phyloP scores from a whole-genome alignment of 2,797 vertebrate species.

The Anguilla megastoma region DNA sequence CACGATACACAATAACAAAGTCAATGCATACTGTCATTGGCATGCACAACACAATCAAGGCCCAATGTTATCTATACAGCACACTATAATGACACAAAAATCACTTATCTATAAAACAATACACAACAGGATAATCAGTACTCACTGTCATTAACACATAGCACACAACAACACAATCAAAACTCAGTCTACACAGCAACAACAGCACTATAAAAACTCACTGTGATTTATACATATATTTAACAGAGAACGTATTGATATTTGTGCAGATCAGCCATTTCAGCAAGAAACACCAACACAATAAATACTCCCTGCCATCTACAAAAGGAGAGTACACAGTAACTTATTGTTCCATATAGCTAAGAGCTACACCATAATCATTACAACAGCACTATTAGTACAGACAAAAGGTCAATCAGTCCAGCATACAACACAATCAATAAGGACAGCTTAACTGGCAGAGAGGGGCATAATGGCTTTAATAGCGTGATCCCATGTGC shows the following conservation, averaged over 20 bases:
- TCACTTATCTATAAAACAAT: background rate
- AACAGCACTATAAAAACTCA: background rate
- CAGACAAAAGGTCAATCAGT: background rate
- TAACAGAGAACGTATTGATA: background rate
- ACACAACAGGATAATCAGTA: background rate
- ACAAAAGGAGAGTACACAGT: background rate
- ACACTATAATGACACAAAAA: background rate
- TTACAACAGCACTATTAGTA: background rate
- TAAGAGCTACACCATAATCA: background rate
- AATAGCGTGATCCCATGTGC: background rate
- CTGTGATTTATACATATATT: background rate
- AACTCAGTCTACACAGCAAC: background rate
- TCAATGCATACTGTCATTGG: background rate
- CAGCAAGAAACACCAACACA: background rate
- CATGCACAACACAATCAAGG: too few species aligned
- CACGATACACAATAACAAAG: background rate
- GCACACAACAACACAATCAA: too few species aligned
- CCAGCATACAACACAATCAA: slow-evolving; percentile 6
- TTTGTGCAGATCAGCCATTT: background rate
- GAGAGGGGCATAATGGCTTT: background rate
- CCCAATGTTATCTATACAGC: too few species aligned
- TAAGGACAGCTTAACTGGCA: background rate
- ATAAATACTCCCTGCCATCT: background rate
- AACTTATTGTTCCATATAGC: background rate
- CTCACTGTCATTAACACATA: background rate